Evolutionary conservation across 2,113 vertebrate genomes (phyloP), one percentile per base, ranked within the genome.

Genomic region (Ovibos moschatus): DNA sequence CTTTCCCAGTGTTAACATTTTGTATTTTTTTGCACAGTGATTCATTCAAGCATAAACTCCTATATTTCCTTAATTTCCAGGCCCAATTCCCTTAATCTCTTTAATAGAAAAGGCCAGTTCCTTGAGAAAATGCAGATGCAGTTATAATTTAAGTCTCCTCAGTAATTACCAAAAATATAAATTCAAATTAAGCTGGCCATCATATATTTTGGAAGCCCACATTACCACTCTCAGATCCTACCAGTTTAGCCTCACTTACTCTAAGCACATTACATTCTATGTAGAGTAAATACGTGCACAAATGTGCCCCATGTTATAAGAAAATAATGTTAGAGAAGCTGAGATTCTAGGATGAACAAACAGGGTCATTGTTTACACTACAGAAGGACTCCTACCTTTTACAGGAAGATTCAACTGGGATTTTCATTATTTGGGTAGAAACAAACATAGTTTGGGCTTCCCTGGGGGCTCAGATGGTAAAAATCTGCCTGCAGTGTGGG

Each of bases 141-240:
- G 57, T 50, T 97, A 57, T 95, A 95, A 96, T 97, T 90, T 95
- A 79, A 94, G 90, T 57, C 81, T 95, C 92, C 67, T 90, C 85
- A 95, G 88, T 89, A 95, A 95, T 97, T 96, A 89, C 74, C 64
- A 96, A 98, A 97, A 97, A 81, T 97, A 89, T 51, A 96, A 97
- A 92, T 91, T 96, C 83, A 94, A 90, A 96, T 97, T 95, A 79
- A 97, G 74, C n/a, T 94, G 47, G 27, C 62, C 89, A n/a, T 96
- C 40, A 67, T 85, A 62, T 67, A 82, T 92, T 95, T 94, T 95
- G 74, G 92, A 95, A 96, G 87, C 79, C n/a, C 53, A 55, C 76
- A 60, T 47, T 76, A 53, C 40, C 87, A 23, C 89, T 89, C 47
- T 97, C 87, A 84, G 79, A 89, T 43, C 62, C 55, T 79, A 27